Evolutionary conservation across 2,113 vertebrate species (phyloP), one percentile per base, ranked within the genome.

Genomic region (Cromileptes altivelis): DNA sequence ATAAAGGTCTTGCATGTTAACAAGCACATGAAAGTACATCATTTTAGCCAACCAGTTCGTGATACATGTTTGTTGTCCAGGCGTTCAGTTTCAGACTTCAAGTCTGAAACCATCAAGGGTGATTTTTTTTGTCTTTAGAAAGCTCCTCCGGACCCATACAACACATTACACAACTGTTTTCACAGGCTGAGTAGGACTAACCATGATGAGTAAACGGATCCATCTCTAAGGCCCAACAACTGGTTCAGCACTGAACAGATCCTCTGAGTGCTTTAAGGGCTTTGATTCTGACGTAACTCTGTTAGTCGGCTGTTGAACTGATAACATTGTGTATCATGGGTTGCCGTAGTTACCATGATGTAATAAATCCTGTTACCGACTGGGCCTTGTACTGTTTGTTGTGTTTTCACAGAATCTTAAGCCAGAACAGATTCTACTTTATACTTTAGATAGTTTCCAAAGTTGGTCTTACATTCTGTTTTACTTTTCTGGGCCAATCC

Each of bases 291-390:
- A 14, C 1, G 11, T 64, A 67, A 19, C 17, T n/a, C 11, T 62
- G 27, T 7, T 14, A 25, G 45, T 52, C n/a, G 53, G 61, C 33
- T n/a, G 69, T 14, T 62, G 17, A 79, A 53, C 70, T 50, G 75
- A 60, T 69, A 33, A 60, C 53, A 37, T 23, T 1, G n/a, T 40
- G 19, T 50, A 10, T 57, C 52, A 47, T 45, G 14, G 23, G 49
- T 79, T 71, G 13, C 19, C 23, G 21, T 52, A 53, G 40, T 12
- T 19, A 14, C 27, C 19, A 15, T 30, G 40, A 45, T 49, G 19
- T 49, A 69, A 67, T 71, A 58, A 40, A 42, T 76, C 19, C 47
- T 33, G 12, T n/a, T 70, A 19, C 9, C 64, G 18, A 63, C 0
- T 18, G 13, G 14, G 67, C 8, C 17, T 63, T 85, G 37, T 10